Evolutionary conservation across 2,113 vertebrate genomes (phyloP).

Genomic region (Cynoglossus semilaevis): DNA sequence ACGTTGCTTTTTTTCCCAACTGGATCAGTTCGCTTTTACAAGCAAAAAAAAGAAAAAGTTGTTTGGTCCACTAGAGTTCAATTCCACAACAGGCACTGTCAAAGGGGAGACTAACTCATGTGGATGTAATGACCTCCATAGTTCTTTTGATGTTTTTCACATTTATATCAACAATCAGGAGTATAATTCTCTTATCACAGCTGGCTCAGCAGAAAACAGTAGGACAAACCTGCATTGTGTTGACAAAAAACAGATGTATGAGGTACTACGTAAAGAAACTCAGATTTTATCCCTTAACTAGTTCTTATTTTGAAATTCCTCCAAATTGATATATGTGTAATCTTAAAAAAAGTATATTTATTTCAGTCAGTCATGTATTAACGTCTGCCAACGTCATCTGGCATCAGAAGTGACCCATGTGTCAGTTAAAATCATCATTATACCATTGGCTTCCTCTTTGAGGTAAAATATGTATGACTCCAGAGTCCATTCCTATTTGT

Average conservation of each 20-base stretch:
- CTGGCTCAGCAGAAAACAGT: conserved; percentile 22
- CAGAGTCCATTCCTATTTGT: conserved; percentile 22
- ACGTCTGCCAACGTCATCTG: no score
- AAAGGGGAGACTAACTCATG: no score
- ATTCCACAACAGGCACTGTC: no score
- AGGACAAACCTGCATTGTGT: conserved; percentile 5
- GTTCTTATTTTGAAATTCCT: conserved; percentile 29
- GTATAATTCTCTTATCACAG: conserved; percentile 4
- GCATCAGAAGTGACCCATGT: neutral
- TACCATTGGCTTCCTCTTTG: conserved; percentile 35
- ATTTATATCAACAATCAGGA: conserved; percentile 9
- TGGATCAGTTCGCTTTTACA: no score
- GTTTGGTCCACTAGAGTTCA: no score
- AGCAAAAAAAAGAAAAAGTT: no score
- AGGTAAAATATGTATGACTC: conserved; percentile 29
- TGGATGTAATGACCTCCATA: no score
- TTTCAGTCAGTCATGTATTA: neutral
- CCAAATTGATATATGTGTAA: conserved; percentile 17
- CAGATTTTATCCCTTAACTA: conserved; percentile 44
- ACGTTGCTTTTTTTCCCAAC: no score
- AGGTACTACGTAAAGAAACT: conserved; percentile 32
- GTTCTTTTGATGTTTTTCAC: conserved; percentile 16
- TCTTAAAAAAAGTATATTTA: conserved; percentile 26
- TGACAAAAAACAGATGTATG: conserved; percentile 27
- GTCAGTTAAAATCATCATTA: conserved; percentile 34